Evolutionary conservation across 2,113 vertebrate genomes (phyloP), one percentile per base, ranked within the genome.

Genomic region (Leuciscus idus): DNA sequence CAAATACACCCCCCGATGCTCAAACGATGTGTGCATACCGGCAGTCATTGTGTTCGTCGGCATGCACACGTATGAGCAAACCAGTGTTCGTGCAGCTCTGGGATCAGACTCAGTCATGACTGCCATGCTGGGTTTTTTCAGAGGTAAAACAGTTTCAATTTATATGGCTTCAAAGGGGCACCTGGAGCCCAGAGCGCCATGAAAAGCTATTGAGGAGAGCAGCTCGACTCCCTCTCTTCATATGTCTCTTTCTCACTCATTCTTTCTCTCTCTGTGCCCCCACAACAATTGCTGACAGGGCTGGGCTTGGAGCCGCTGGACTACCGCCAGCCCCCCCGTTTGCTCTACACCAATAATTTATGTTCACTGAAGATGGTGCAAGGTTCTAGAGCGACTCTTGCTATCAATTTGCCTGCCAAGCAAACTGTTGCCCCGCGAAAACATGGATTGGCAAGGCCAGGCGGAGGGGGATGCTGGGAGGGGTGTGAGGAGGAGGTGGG

Each of bases 291-390:
- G 91, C 93, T 95, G 91, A 95, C 94, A 94, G 92, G 92, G 91
- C 94, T 96, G 93, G 94, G 93, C 93, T 93, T 90, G 88, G 88
- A 77, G 87, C 90, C 93, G 89, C 92, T 97, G 96, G 96, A 95
- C 91, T 89, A 55, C 79, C 4, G 96, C 96, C 96, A 96, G 92
- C 92, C 93, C 95, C 86, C 95, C 94, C 95, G 95, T 96, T 96
- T 97, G 96, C 96, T 96, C 95, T 96, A 95, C 95, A 96, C 95
- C 95, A 96, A 95, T 96, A 96, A 96, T 96, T 97, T 95, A 96
- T 97, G 96, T 96, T 96, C 95, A 96, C 94, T 96, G 95, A 95
- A 96, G 95, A 96, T 95, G 95, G 95, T 95, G 96, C 94, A 95
- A 96, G 95, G 96, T 96, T 96, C 95, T 95, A 94, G 93, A 95